Evolutionary conservation across 2,888 invertebrate genomes (phyloP).

Genomic region (Pachliopta kotzebuea): DNA sequence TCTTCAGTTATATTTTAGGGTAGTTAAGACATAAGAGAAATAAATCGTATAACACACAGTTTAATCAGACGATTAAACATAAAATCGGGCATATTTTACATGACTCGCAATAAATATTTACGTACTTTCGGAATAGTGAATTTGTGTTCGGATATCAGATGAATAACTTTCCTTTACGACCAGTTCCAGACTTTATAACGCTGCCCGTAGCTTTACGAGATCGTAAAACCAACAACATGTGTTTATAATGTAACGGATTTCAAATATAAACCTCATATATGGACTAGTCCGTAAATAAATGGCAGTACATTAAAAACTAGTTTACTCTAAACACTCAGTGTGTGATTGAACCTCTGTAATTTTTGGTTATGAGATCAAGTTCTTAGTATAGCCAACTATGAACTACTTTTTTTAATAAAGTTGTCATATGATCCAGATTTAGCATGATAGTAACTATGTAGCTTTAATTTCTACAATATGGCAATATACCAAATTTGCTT

Average conservation of each 20-base stretch:
- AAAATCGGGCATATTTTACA: not conserved
- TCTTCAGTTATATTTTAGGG: too few species aligned
- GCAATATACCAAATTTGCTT: too few species aligned
- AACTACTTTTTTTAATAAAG: too few species aligned
- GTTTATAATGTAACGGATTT: constrained; percentile 11
- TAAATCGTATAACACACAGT: not conserved
- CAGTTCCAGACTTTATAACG: not conserved
- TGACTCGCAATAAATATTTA: not conserved
- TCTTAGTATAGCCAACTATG: too few species aligned
- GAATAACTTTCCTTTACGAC: constrained; percentile 9
- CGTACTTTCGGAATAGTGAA: constrained; percentile 20
- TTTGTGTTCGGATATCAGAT: constrained; percentile 7
- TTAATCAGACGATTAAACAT: not conserved
- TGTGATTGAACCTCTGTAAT: too few species aligned
- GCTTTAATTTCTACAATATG: too few species aligned
- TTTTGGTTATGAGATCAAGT: too few species aligned
- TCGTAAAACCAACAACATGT: constrained; percentile 10
- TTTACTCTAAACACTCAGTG: too few species aligned
- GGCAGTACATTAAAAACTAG: not conserved
- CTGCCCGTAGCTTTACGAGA: constrained; percentile 5
- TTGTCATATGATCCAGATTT: too few species aligned
- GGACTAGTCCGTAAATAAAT: not conserved
- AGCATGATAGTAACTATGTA: too few species aligned
- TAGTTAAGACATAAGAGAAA: too few species aligned
- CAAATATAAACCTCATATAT: constrained; percentile 1